Evolutionary conservation across 1,140 invertebrate species (phyloP), one percentile per base, ranked within the genome.

Genomic region (Archegozetes longisetosus): DNA sequence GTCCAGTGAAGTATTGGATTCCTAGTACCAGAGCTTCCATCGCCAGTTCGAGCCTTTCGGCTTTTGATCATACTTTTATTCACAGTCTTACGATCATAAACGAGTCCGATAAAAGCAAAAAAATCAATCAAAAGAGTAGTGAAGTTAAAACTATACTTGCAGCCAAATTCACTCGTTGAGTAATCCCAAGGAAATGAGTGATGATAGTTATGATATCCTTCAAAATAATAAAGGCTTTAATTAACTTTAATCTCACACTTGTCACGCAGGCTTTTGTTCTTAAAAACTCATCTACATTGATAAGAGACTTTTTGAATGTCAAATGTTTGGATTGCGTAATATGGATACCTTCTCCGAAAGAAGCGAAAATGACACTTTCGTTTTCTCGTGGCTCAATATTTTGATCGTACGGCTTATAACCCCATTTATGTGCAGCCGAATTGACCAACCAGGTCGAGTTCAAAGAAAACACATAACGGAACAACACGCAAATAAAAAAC

Each of bases 361-460:
- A 2, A 84, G 46, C 61, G 13, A 54, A 58, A 28, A 28, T 22
- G 20, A 62, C 61, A 28, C 55, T 55, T 13, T 75, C 71, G 66
- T 87, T 87, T 70, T 89, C 79, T 0, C 82, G 71, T 3, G 86
- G 84, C 69, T 83, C 84, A 63, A 88, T 88, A 14, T 66, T 65
- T 52, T 62, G n/a, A 72, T 98, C 92, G 70, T 76, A 64, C 0
- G 76, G 76, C 58, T 64, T 67, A 46, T 65, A 68, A 9, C 76
- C 76, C 68, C 69, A 77, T 64, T 75, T 68, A 65, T 78, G 77
- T 24, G 77, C 77, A 13, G 72, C 71, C 62, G 72, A 74, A 66
- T 78, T 78, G 12, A 78, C 76, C 3, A 73, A 75, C 92, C 93
- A 98, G 1, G 93, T 97, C 20, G 40, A 57, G 29, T 57, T 29